Percentiles rank a stretch among this genome's conserved stretches.
phyloP scores from a whole-genome alignment of 1,140 invertebrate genomes.

The Hylaeus anthracinus region DNA sequence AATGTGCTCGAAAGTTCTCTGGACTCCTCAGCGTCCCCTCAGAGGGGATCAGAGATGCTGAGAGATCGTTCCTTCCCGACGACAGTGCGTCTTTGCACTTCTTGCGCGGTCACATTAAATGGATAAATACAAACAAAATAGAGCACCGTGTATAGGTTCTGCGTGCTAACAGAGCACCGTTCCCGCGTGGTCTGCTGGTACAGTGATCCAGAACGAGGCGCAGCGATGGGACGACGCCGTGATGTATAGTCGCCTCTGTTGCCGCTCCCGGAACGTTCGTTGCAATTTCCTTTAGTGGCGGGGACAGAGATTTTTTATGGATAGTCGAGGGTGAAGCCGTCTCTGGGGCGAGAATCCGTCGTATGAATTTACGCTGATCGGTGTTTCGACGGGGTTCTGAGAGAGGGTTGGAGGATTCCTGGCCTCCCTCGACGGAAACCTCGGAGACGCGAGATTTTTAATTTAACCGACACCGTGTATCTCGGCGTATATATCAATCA shows the following conservation, averaged over 20 bases:
- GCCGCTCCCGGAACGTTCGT: conserved; percentile 47
- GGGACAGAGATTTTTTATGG: conserved; percentile 50
- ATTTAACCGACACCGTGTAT: conserved; percentile 21
- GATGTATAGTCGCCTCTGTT: conserved; percentile 55
- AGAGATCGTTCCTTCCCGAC: no score
- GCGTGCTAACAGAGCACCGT: background rate
- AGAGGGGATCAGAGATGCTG: no score
- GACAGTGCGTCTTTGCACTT: no score
- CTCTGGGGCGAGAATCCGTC: conserved; percentile 42
- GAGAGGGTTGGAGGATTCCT: background rate
- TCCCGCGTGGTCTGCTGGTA: conserved; percentile 2
- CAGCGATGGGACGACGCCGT: conserved; percentile 33
- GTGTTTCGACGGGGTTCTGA: conserved; percentile 29
- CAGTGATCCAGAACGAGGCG: conserved; percentile 38
- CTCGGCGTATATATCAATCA: conserved; percentile 40
- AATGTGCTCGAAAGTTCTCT: no score
- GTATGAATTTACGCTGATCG: conserved; percentile 58
- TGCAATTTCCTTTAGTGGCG: conserved; percentile 59
- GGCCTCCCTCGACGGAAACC: conserved; percentile 4
- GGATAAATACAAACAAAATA: no score
- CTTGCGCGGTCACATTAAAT: no score
- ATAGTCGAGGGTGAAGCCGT: conserved; percentile 26
- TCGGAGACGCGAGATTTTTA: conserved; percentile 25
- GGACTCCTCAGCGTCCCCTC: no score
- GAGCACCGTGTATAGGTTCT: background rate